Base-by-base conservation (phyloP, 2,888 invertebrate species). In the Eudemis profundana region DNA sequence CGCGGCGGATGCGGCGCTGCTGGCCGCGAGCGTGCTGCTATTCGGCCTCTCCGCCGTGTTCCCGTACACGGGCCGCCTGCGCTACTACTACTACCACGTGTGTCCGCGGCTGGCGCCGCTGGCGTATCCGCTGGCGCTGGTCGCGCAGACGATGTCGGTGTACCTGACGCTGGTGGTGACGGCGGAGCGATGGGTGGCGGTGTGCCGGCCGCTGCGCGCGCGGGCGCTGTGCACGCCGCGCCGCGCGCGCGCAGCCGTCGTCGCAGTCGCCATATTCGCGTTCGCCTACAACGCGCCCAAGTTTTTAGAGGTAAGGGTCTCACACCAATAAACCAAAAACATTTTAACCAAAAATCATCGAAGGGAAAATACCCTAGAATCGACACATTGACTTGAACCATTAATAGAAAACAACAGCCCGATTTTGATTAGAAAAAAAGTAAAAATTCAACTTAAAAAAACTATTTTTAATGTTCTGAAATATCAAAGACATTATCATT, bases 161-260 rank as follows among this genome's bases (percentile, higher is more conserved):
- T 99, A 98, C 92, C 93, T 99, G 79, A 96, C 96, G 49, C 93
- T 96, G 67, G 97, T 97, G 69, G 97, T 98, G 63, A 98, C 98
- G 0, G 93, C 98, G 77, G 98, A 98, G 86, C 94, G 99, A 61
- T 99, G 98, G 93, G 97, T 98, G 69, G 98, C 98, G 3, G 97
- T 97, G 33, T 97, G 97, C 81, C 97, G 97, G 82, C 98, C 98
- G 0, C 93, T 99, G 56, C 94, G 95, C 70, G 98, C 98, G 1
- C 94, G 97, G 60, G 96, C 97, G 1, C 93, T 98, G 74, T 98
- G 98, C 89, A 98, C 98, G 2, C 97, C 97, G 78, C 95, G 96
- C 51, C 94, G 96, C 69, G 98, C 96, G 61, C 94, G 95, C 94
- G 97, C 70, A 93, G 96, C 78, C 84, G 97, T 98, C 61, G 91